These are phyloP conservation scores for Rachycentron canadum DNA, from an alignment of 2,797 vertebrate species.

Conservation along the genomic window DNA sequence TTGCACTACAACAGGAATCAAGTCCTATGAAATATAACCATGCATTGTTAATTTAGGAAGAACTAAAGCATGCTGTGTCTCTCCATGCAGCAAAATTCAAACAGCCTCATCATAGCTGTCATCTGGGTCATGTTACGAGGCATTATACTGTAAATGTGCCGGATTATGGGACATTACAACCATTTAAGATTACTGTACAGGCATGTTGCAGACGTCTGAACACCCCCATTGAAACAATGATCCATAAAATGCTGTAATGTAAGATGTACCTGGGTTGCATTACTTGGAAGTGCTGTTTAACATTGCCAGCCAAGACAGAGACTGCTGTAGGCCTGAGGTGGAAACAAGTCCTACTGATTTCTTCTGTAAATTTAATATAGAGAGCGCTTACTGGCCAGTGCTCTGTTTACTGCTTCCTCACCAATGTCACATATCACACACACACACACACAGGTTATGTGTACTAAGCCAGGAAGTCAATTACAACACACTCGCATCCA, in stretches of 20 bases:
- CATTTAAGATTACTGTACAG: slow-evolving; percentile 22
- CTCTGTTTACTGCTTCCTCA: slow-evolving; percentile 62
- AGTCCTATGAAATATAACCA: not conserved
- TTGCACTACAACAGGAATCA: not conserved
- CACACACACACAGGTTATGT: slow-evolving; percentile 2
- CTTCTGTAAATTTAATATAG: slow-evolving; percentile 52
- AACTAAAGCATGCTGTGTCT: slow-evolving; percentile 6
- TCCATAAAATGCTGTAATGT: slow-evolving; percentile 40
- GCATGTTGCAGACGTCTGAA: slow-evolving; percentile 31
- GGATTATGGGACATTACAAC: slow-evolving; percentile 17
- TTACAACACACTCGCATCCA: slow-evolving; percentile 1
- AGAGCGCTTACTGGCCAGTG: slow-evolving; percentile 18
- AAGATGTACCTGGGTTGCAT: slow-evolving; percentile 38
- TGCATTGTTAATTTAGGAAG: not conserved
- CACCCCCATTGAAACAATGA: slow-evolving; percentile 14
- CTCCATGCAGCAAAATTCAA: not conserved
- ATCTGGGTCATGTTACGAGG: not conserved
- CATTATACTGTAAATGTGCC: not conserved
- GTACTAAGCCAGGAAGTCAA: slow-evolving; percentile 4
- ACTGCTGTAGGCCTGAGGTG: slow-evolving; percentile 36
- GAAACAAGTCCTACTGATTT: slow-evolving; percentile 51
- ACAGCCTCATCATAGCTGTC: not conserved
- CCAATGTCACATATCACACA: slow-evolving; percentile 51
- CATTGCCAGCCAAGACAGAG: slow-evolving; percentile 15
- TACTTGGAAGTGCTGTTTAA: slow-evolving; percentile 39